A percentile compares a stretch with the other conserved stretches of the same genome.
These are phyloP conservation scores for Tyrophagus putrescentiae DNA, from an alignment of 1,140 invertebrate species.

Conservation along the genomic window DNA sequence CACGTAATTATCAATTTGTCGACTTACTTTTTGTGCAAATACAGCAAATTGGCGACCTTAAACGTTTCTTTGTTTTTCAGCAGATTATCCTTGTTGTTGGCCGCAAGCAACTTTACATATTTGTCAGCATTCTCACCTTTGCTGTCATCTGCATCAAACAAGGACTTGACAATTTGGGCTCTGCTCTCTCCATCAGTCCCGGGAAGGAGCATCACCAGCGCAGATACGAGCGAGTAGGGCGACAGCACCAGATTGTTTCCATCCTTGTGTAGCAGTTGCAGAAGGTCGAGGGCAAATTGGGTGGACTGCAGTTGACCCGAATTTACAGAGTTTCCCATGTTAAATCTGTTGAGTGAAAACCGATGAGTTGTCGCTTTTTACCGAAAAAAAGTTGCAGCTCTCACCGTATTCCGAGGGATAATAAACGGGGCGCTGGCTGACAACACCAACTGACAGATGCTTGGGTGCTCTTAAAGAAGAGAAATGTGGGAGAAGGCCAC, in stretches of 20 bases:
- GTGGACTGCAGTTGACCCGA: too few relatives aligned
- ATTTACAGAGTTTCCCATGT: too few relatives aligned
- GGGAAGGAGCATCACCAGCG: background rate
- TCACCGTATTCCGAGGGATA: too few relatives aligned
- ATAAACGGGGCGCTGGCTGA: too few relatives aligned
- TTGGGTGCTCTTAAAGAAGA: too few relatives aligned
- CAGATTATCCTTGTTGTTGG: background rate
- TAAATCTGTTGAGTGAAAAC: too few relatives aligned
- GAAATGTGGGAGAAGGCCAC: too few relatives aligned
- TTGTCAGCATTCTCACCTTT: background rate
- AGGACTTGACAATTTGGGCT: background rate
- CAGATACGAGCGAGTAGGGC: background rate
- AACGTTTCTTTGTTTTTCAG: background rate
- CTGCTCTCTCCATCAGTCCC: background rate
- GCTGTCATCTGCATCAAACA: background rate
- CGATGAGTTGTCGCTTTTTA: too few relatives aligned
- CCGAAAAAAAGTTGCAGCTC: too few relatives aligned
- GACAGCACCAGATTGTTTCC: background rate
- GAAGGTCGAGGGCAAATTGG: background rate
- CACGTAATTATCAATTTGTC: too few relatives aligned
- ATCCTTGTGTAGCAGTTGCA: background rate
- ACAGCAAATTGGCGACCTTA: background rate
- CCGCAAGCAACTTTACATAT: background rate
- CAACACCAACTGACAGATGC: too few relatives aligned
- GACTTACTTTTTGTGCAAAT: background rate